These are phyloP conservation scores for Petrolisthes cinctipes DNA, from an alignment of 2,888 invertebrate genomes.

Conservation along the genomic window DNA sequence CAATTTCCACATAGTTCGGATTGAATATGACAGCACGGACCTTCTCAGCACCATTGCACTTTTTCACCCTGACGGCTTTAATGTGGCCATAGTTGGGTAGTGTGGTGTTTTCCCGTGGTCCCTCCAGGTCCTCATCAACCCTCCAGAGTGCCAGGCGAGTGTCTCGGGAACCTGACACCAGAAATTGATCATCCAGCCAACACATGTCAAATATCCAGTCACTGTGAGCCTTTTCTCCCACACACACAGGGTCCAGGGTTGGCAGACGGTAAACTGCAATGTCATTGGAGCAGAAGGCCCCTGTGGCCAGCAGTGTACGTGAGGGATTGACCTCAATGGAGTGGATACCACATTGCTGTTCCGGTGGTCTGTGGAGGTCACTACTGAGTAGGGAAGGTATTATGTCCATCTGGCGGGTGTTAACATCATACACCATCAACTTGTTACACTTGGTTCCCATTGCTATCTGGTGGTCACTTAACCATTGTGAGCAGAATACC, in stretches of 20 bases:
- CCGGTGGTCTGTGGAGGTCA: slow-evolving; percentile 72
- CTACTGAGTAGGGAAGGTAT: slow-evolving; percentile 84
- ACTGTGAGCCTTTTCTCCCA: slow-evolving; percentile 89
- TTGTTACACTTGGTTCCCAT: slow-evolving; percentile 98
- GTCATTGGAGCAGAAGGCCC: slow-evolving; percentile 91
- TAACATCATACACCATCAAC: slow-evolving; percentile 93
- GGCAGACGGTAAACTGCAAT: slow-evolving; percentile 90
- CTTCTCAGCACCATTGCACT: slow-evolving; percentile 82
- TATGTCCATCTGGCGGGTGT: slow-evolving; percentile 85
- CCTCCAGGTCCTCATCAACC: slow-evolving; percentile 71
- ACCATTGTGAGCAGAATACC: slow-evolving; percentile 94
- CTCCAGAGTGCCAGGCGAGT: slow-evolving; percentile 92
- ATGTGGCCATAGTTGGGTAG: slow-evolving; percentile 71
- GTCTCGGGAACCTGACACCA: slow-evolving; percentile 93
- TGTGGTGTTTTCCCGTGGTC: background rate
- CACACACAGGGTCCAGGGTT: slow-evolving; percentile 87
- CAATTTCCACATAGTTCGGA: slow-evolving; percentile 86
- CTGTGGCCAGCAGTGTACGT: slow-evolving; percentile 86
- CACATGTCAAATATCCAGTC: slow-evolving; percentile 94
- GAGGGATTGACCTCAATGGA: slow-evolving; percentile 95
- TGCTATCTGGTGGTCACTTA: slow-evolving; percentile 93
- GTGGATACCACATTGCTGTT: slow-evolving; percentile 89
- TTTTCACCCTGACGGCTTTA: slow-evolving; percentile 79
- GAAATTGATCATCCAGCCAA: slow-evolving; percentile 95
- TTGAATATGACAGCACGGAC: slow-evolving; percentile 90